Percentiles rank a stretch among this genome's conserved stretches.
Conservation (phyloP, 2,797 vertebrate species). For the Trachops cirrhosus region DNA sequence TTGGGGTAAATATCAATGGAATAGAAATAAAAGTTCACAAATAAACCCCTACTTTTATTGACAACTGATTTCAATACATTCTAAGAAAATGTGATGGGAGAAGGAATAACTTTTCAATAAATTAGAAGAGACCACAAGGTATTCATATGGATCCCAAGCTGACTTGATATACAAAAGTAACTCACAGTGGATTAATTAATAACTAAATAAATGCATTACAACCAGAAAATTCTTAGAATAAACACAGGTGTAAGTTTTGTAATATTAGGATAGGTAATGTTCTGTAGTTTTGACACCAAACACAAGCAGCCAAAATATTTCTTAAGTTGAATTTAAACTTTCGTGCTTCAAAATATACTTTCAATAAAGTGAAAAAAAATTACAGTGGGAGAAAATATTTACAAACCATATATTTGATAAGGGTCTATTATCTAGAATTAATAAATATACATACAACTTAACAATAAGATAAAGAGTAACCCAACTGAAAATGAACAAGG, state of each 20-base stretch:
- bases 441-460: background rate
- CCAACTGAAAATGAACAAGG: background rate
- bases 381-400: background rate
- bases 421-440: background rate
- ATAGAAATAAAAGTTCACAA: background rate
- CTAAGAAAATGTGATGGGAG: background rate
- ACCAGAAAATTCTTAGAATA: background rate
- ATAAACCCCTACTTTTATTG: background rate
- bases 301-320: background rate
- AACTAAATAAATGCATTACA: background rate
- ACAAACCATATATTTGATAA: background rate
- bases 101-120: background rate
- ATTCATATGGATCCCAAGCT: background rate
- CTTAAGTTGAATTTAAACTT: background rate
- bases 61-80: background rate
- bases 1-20: background rate
- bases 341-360: background rate
- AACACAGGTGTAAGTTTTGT: background rate
- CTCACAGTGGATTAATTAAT: background rate
- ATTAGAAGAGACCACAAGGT: background rate
- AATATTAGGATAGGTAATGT: background rate
- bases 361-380: background rate
- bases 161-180: background rate
- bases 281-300: background rate
- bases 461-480: background rate